Base-by-base conservation (phyloP, 2,888 invertebrate genomes). In the Yponomeuta plumbellus region DNA sequence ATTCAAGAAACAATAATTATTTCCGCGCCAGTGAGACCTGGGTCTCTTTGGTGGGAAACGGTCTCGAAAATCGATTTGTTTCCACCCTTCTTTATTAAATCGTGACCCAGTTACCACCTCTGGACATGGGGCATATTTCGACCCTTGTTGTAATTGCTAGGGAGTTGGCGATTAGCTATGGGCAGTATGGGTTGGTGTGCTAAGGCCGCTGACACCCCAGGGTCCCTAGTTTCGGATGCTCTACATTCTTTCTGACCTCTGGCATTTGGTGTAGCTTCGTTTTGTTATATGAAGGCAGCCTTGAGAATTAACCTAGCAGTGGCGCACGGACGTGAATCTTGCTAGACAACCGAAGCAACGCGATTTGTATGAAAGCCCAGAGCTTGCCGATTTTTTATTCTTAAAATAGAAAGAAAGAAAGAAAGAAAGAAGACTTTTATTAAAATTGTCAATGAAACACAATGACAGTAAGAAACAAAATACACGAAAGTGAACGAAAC, bases 101-200 rank as follows among this genome's bases (percentile, higher is more conserved):
- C 75, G 76, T 79, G 83, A 80, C 83, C 83, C 71, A 80, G 72
- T 80, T 82, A 75, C 70, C 11, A 6, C 21, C 21, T 58, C n/a
- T 22, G 74, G 74, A 78, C 67, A 68, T 80, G 80, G 80, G 80
- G 79, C 77, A 80, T 80, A 81, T 81, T 80, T 78, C 72, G 77
- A 74, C 76, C 40, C 11, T 52, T 5, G 44, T 4, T 2, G 17
- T 11, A 17, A 52, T 52, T 52, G 17, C 44, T 17, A 52, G 44
- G 44, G 44, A 52, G 44, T 13, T 17, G 13, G 17, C 17, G 1
- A 17, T 13, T 52, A 4, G 17, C 44, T 2, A 44, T 11, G 44
- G 1, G 34, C 8, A 34, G 34, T 34, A 34, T 3, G 44, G 44
- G 44, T 6, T 17, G 44, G 17, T 52, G 44, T 13, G 17, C 17